These are phyloP conservation scores for Agrotis exclamationis DNA, from an alignment of 2,888 invertebrate species.

Conservation along the genomic window DNA sequence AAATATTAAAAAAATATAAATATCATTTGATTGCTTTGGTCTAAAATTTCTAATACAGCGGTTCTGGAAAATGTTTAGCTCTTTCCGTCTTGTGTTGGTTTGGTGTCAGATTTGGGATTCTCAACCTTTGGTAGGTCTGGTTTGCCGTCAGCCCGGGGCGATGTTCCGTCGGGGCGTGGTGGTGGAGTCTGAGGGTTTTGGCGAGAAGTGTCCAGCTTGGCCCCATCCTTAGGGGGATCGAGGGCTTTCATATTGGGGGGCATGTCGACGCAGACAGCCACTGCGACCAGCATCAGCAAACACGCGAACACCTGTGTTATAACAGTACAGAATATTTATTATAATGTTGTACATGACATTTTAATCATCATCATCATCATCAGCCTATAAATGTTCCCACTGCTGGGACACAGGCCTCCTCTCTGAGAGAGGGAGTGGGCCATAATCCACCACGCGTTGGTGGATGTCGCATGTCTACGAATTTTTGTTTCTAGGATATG, in stretches of 20 bases:
- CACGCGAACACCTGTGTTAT: conserved; percentile 75
- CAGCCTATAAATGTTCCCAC: too few relatives aligned
- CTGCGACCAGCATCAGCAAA: conserved; percentile 78
- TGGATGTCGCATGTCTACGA: too few relatives aligned
- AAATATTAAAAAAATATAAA: conserved; percentile 16
- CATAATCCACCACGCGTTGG: too few relatives aligned
- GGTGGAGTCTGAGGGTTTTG: conserved; percentile 49
- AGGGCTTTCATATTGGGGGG: conserved; percentile 68
- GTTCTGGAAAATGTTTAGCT: conserved; percentile 49
- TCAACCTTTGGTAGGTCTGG: conserved; percentile 51
- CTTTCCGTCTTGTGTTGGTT: conserved; percentile 68
- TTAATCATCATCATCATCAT: too few relatives aligned
- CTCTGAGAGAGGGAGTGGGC: too few relatives aligned
- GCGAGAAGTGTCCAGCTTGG: conserved; percentile 52
- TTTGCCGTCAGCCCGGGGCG: conserved; percentile 48
- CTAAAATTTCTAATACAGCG: conserved; percentile 15
- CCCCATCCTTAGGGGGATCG: conserved; percentile 70
- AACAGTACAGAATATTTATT: conserved; percentile 1
- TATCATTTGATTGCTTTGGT: conserved; percentile 34
- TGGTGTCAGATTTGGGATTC: conserved; percentile 58
- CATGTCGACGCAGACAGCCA: conserved; percentile 72
- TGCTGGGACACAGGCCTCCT: too few relatives aligned
- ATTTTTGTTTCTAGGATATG: too few relatives aligned
- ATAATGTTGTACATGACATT: neutral
- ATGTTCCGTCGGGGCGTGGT: conserved; percentile 29